Base-by-base conservation (phyloP, 2,797 vertebrate species). In the Rhinophrynus dorsalis region DNA sequence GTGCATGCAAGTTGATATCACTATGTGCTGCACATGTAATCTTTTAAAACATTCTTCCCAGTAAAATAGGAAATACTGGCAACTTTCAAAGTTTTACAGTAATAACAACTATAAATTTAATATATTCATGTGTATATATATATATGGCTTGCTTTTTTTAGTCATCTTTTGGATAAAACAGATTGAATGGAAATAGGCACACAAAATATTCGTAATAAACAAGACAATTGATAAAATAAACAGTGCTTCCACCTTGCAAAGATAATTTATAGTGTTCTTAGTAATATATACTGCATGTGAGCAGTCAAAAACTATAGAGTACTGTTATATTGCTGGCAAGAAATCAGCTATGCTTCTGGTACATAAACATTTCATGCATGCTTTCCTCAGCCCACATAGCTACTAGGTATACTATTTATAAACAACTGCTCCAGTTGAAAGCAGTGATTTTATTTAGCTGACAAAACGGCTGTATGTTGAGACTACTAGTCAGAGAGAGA, bases 351-450 rank as follows among this genome's bases (percentile, higher is more conserved):
- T 64, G 42, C n/a, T 38, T 47, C 38, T 37, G 33, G 23, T 26
- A 51, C 8, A 65, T 58, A 58, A 51, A 72, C 61, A 65, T 58
- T 59, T 56, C 58, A 17, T 67, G 54, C 29, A 51, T 68, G 47
- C 11, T 32, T 21, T 64, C 42, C 26, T 42, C 44, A 51, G 32
- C 52, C 23, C 24, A 33, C 37, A 59, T 54, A 40, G 68, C 44
- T 57, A 40, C 54, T 51, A 32, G 26, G 17, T 57, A 26, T 58
- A 50, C 69, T 73, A 66, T 66, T 73, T 66, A 57, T 66, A 73
- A 27, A 26, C 44, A 66, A 6, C 52, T 27, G 42, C 42, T 57
- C 32, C 42, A 57, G 47, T 54, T 26, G 29, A 38, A 32, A 65
- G 12, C 42, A 35, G 44, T 38, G 52, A 48, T 64, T 65, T 58